Base-by-base conservation (phyloP, 2,113 vertebrate species). In the Gila orcuttii region DNA sequence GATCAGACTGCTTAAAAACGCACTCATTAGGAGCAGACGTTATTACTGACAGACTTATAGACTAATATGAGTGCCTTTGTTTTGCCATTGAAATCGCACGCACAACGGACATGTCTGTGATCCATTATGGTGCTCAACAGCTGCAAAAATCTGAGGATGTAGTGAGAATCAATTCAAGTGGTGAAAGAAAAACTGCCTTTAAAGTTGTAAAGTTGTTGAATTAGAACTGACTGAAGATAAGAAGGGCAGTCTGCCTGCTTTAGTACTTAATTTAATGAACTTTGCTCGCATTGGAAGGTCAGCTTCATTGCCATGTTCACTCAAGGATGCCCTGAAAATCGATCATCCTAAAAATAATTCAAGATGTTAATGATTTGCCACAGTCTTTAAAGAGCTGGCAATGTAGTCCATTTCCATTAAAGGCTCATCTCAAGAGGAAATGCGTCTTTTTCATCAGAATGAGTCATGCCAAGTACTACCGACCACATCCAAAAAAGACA, bases 191-290 rank as follows among this genome's bases (percentile, higher is more conserved):
- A 81, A 52, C 21, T 42, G 57, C 19, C 52, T 78, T 36, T 57
- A 57, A 78, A 8, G 17, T 57, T 11, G 2, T 81, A 64, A 52
- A 42, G 23, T 31, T 10, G 42, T 42, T 6, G 25, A 2, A 50
- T 42, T 71, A 39, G 39, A 81, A 55, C 23, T 68, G 50, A 39
- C 3, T 11, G 2, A 45, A 64, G 3, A 64, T 33, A 83, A 42
- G 64, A 6, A 74, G 33, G 50, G 11, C 42, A 71, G 50, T 11
- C 50, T 60, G 57, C 60, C 19, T 5, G 10, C 19, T 76, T 31
- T 36, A 31, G 79, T 28, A 33, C 55, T 79, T 79, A n/a, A 85
- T 85, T 36, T 69, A 76, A 66, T 85, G n/a, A 87, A 76, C 59
- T 76, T 47, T 39, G 21, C 68, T 75, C 3, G 23, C 36, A 69